Evolutionary conservation across 2,113 vertebrate species (phyloP), one percentile per base, ranked within the genome.

Genomic region (Eira barbara): DNA sequence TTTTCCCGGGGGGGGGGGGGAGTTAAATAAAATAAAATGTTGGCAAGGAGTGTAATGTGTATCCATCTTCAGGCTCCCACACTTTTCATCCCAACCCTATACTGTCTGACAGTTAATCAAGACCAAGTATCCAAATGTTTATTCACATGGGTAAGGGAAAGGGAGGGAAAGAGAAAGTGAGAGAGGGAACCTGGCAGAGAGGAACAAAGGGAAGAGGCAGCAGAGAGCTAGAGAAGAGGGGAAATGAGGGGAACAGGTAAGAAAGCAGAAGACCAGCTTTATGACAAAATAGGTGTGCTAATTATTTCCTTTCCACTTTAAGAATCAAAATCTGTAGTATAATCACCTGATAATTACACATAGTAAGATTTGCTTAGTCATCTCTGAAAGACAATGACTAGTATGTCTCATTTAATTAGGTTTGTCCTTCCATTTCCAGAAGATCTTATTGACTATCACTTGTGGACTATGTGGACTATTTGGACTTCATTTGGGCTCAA

Each of bases 141-240:
- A 6, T 21, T 85, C 15, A n/a, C 9, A 11, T 20, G 7, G 36
- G 6, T 34, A 80, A 92, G n/a, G 27, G 18, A 49, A 47, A 55
- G 18, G 17, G 11, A 76, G 6, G 6, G 0, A 39, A 78, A 93
- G 34, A 14, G 9, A n/a, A 49, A 52, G 27, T 15, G 6, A 79
- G 7, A 13, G 0, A 36, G 34, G 17, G 11, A 65, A 3, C 17
- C 10, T 78, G 14, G 17, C 7, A 2, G 5, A 34, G 6, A 47
- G 45, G 36, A 47, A 31, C 1, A 39, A 61, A 25, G 11, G 2
- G 6, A 34, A 29, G 49, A 91, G 6, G 17, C 1, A 63, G 29
- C 9, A 6, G 7, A 27, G 39, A 45, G 2, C 21, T 15, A 67
- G 39, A 34, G 15, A 55, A 21, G 29, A 36, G 25, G 23, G 52